phyloP scores from a whole-genome alignment of 2,888 invertebrate species.

The Aelia acuminata region DNA sequence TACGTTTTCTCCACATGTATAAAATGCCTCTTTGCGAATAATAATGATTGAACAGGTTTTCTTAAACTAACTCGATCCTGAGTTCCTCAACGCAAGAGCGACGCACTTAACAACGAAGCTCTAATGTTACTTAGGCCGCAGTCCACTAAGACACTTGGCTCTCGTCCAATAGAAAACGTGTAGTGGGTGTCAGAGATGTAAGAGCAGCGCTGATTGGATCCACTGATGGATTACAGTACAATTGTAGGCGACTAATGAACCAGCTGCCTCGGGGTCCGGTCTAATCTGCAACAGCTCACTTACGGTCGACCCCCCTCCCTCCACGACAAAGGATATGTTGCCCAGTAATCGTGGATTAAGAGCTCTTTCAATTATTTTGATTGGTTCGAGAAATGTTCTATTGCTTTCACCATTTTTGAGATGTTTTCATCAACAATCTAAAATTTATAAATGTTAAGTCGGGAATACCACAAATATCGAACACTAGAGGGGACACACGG shows the following conservation, averaged over 20 bases:
- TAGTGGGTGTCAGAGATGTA: background rate
- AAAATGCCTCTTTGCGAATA: background rate
- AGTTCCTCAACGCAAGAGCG: background rate
- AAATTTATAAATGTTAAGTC: too few species aligned
- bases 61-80: background rate
- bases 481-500: too few species aligned
- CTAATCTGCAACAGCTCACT: slow-evolving; percentile 42
- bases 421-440: too few species aligned
- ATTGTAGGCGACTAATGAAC: slow-evolving; percentile 40
- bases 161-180: slow-evolving; percentile 19
- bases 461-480: too few species aligned
- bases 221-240: slow-evolving; percentile 27
- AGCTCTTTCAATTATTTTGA: background rate
- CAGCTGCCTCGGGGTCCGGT: slow-evolving; percentile 12
- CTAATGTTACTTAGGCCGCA: background rate
- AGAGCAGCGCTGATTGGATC: slow-evolving; percentile 27
- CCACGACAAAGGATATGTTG: background rate
- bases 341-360: background rate
- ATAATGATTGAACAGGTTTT: background rate
- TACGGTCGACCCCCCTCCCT: background rate
- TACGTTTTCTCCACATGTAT: too few species aligned
- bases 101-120: background rate
- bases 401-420: background rate
- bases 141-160: background rate
- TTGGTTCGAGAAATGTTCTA: background rate